Conservation (phyloP, 2,113 vertebrate species). For the Suricata suricatta region DNA sequence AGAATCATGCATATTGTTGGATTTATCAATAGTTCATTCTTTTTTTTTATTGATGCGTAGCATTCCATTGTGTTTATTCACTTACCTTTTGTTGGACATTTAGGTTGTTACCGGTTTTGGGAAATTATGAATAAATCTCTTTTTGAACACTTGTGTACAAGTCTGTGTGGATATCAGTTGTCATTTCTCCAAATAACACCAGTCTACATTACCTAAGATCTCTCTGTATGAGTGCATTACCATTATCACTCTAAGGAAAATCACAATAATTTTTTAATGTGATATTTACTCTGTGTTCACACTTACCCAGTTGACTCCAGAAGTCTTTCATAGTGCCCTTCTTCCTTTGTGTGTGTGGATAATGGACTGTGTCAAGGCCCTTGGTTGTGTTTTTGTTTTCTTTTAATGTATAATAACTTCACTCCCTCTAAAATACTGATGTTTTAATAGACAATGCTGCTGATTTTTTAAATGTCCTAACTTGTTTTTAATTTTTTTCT, state of each 20-base stretch:
- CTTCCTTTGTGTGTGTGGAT: not conserved
- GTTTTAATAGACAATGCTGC: not conserved
- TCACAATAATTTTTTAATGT: not conserved
- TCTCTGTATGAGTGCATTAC: not conserved
- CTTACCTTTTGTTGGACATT: not conserved
- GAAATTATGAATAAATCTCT: not conserved
- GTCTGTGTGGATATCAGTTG: not conserved
- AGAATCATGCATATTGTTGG: not conserved
- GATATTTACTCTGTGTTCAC: not conserved
- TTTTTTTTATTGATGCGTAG: not conserved
- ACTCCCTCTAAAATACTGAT: not conserved
- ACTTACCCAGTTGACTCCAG: not conserved
- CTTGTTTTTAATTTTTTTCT: not conserved
- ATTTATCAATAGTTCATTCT: not conserved
- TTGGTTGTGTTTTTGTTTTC: not conserved
- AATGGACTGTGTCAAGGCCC: not conserved
- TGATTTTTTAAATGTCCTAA: not conserved
- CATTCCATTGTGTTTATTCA: not conserved
- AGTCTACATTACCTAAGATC: not conserved
- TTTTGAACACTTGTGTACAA: not conserved
- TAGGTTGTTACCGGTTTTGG: not conserved
- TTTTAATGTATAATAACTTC: not conserved
- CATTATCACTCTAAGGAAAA: not conserved
- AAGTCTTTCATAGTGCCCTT: not conserved
- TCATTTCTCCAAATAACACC: not conserved